Percentiles rank a stretch among this genome's conserved stretches.
These are phyloP conservation scores for Pantala flavescens DNA, from an alignment of 1,140 invertebrate species.

Conservation along the genomic window DNA sequence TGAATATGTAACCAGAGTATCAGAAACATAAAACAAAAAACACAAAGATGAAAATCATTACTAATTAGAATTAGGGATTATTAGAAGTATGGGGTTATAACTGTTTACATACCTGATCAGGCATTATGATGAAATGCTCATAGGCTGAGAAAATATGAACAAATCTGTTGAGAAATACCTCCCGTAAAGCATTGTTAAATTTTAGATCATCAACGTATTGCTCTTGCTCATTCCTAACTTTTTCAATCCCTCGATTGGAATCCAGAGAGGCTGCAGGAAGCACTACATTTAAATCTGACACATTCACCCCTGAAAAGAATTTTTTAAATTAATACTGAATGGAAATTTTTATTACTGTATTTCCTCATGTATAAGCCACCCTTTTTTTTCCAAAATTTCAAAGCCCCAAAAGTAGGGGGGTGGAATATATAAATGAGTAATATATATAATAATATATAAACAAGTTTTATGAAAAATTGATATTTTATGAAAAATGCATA, in stretches of 20 bases:
- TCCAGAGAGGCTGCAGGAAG: not conserved
- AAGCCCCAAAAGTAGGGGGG: no score
- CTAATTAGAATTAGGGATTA: no score
- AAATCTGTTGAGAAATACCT: constrained; percentile 93
- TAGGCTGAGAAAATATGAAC: constrained; percentile 92
- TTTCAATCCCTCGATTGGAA: not conserved
- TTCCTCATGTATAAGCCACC: no score
- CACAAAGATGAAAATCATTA: no score
- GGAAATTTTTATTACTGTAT: no score
- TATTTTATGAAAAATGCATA: no score
- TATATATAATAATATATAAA: no score
- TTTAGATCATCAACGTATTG: constrained; percentile 75
- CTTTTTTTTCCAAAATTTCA: no score
- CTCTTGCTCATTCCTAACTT: constrained; percentile 38
- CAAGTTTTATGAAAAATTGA: no score
- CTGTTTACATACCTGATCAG: constrained; percentile 56
- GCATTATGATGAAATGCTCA: constrained; percentile 92
- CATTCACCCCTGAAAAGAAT: constrained; percentile 40
- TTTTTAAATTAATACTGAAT: no score
- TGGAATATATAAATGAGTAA: no score
- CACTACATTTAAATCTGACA: constrained; percentile 39
- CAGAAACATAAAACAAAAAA: constrained; percentile 17
- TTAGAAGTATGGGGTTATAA: no score
- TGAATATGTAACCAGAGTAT: constrained; percentile 16
- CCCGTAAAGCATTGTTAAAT: constrained; percentile 84